Evolutionary conservation across 2,113 vertebrate species (phyloP), one percentile per base, ranked within the genome.

Genomic region (Zosterops japonicus): DNA sequence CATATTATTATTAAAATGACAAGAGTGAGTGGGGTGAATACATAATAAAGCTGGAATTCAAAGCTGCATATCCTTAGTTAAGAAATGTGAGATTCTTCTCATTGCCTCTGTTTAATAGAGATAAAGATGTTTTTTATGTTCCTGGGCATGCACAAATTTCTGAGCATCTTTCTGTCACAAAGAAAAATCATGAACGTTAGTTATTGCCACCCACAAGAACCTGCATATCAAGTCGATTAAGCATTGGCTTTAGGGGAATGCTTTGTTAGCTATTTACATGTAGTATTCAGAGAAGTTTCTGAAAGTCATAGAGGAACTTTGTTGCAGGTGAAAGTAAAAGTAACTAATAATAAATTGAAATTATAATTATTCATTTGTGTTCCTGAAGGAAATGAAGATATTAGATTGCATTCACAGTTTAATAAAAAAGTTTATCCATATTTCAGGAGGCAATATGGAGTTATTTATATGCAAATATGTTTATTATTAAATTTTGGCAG

Each of bases 401-500:
- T 93, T 90, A 70, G 47, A 88, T 63, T 90, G 42, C 46, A 83
- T 85, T 94, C 79, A 87, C 23, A 74, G 63, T 88, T 88, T 69
- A 88, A 87, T 95, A 85, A 87, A 91, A 83, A 77, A 56, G 28
- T 76, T 60, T 91, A 93, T 94, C 59, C 67, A 46, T 91, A 76
- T 94, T 96, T 96, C 87, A 95, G 85, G 27, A 94, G 65, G 79
- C 80, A 93, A 33, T 82, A 74, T 90, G 65, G 44, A 67, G 86
- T 72, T 75, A 93, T 95, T 95, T 95, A 87, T 92, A 95, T 96
- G 93, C 92, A 96, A 90, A 96, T 94, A n/a, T n/a, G 72, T 82
- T 88, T 94, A 57, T 92, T 95, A 81, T 96, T 94, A 94, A 87
- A 95, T 88, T 76, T 93, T 53, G 42, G 47, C 14, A 59, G 33